Percentiles rank a stretch among this genome's conserved stretches.
These are phyloP conservation scores for Episyrphus balteatus DNA, from an alignment of 1,140 invertebrate species.

Conservation along the genomic window DNA sequence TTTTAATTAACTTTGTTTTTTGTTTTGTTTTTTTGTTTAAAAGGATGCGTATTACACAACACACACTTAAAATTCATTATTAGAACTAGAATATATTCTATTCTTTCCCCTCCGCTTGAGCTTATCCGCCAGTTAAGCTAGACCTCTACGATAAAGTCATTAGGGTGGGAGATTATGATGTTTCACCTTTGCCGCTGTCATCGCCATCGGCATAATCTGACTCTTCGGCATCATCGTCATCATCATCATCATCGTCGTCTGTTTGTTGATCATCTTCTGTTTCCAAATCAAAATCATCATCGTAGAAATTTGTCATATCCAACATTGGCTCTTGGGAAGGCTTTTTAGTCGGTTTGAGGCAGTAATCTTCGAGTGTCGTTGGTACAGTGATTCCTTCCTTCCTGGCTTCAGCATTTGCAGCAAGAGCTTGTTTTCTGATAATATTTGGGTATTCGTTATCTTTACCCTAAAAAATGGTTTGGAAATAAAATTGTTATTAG, in stretches of 20 bases:
- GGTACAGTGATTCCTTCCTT: conserved; percentile 95
- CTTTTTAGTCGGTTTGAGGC: conserved; percentile 81
- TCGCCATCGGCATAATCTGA: conserved; percentile 19
- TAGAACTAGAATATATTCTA: too few relatives aligned
- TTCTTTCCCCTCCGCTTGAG: too few relatives aligned
- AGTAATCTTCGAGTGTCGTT: conserved; percentile 95
- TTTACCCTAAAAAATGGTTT: conserved; percentile 54
- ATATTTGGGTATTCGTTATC: conserved; percentile 99
- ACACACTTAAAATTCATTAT: too few relatives aligned
- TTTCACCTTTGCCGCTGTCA: conserved; percentile 35
- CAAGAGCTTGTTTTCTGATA: conserved; percentile 95
- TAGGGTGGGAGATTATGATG: conserved; percentile 20
- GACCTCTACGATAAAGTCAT: too few relatives aligned
- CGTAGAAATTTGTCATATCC: conserved; percentile 87
- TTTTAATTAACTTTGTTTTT: too few relatives aligned
- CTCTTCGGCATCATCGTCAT: conserved; percentile 51
- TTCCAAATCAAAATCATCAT: conserved; percentile 78
- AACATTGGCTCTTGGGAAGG: conserved; percentile 60
- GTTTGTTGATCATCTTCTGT: conserved; percentile 66
- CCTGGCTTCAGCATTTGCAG: conserved; percentile 87
- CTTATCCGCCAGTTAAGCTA: too few relatives aligned
- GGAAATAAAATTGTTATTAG: too few relatives aligned
- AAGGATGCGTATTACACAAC: too few relatives aligned
- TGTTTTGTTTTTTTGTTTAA: too few relatives aligned
- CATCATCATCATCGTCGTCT: conserved; percentile 59